A percentile compares a stretch with the other conserved stretches of the same genome.
These are phyloP conservation scores for Ectropis grisescens DNA, from an alignment of 1,140 invertebrate genomes.

Conservation along the genomic window DNA sequence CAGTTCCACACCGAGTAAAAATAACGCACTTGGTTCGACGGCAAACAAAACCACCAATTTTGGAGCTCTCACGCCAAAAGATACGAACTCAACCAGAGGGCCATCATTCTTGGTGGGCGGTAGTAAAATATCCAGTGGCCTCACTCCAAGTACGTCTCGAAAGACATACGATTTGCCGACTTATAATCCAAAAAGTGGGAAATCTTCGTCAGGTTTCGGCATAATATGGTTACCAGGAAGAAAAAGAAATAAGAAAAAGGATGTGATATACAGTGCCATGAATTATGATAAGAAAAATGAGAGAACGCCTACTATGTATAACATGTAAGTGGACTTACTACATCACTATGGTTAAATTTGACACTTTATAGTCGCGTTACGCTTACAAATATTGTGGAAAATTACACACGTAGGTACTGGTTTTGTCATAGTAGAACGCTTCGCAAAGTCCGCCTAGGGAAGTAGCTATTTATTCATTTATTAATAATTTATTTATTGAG, in stretches of 20 bases:
- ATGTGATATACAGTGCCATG: constrained; percentile 28
- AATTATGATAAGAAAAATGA: constrained; percentile 31
- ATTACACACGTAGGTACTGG: too few relatives aligned
- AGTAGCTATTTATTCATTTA: too few relatives aligned
- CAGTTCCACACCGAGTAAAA: neutral
- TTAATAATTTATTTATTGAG: too few relatives aligned
- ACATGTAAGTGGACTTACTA: constrained; percentile 55
- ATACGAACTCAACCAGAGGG: too few relatives aligned
- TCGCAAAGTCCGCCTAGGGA: too few relatives aligned
- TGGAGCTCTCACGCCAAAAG: constrained; percentile 1
- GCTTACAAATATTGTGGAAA: too few relatives aligned
- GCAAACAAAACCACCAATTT: constrained; percentile 3
- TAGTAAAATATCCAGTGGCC: neutral
- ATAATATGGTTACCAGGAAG: constrained; percentile 49
- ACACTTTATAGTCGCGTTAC: too few relatives aligned
- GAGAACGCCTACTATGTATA: constrained; percentile 47
- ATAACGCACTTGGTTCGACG: too few relatives aligned
- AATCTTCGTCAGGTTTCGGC: constrained; percentile 32
- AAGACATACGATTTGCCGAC: neutral
- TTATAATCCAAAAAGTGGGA: constrained; percentile 21
- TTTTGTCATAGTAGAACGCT: too few relatives aligned
- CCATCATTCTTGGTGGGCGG: too few relatives aligned
- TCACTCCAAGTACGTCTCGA: constrained; percentile 6
- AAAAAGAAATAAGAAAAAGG: constrained; percentile 44
- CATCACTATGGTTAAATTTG: too few relatives aligned